Evolutionary conservation across 2,797 vertebrate species (phyloP), one percentile per base, ranked within the genome.

Genomic region (Sparidentex hasta): DNA sequence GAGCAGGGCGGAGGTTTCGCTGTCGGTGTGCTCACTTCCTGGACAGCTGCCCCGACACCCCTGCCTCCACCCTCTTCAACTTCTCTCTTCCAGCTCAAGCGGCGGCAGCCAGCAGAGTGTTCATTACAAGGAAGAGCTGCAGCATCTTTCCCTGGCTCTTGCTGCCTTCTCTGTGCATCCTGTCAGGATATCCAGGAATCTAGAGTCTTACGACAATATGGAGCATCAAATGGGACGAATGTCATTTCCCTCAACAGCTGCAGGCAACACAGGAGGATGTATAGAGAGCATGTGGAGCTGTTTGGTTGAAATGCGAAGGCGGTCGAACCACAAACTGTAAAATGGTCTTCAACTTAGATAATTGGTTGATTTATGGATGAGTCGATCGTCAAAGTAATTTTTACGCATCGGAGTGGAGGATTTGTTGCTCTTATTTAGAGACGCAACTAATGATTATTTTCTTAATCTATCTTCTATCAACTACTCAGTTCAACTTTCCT

Each of bases 141-240:
- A 52, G 64, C 80, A 76, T 85, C 80, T 82, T 85, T 82, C 55
- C n/a, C 46, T 17, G 58, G 58, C 61, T 69, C 81, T 55, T 5
- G 50, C 52, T 48, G 74, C 63, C 55, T 78, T 71, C 74, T 73
- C 76, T 48, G 65, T 73, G 71, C 82, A 91, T 93, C 91, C 92
- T 90, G 87, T 86, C 88, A 89, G 90, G 87, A 91, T 86, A 91
- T 90, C 81, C 87, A 91, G 87, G 80, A 90, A 88, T 88, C 76
- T 79, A 77, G 59, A 83, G 76, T 55, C 64, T 81, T 75, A 48
- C 7, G 33, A 83, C 83, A 86, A 80, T 76, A 81, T 64, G 69
- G 73, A 86, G 48, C 61, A 88, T 88, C 70, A 61, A 79, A 81
- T 77, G 52, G 50, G 63, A 74, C 14, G 0, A 67, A 73, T 78